Conservation (phyloP, 2,113 vertebrate genomes). For the Chascanopsetta lugubris region DNA sequence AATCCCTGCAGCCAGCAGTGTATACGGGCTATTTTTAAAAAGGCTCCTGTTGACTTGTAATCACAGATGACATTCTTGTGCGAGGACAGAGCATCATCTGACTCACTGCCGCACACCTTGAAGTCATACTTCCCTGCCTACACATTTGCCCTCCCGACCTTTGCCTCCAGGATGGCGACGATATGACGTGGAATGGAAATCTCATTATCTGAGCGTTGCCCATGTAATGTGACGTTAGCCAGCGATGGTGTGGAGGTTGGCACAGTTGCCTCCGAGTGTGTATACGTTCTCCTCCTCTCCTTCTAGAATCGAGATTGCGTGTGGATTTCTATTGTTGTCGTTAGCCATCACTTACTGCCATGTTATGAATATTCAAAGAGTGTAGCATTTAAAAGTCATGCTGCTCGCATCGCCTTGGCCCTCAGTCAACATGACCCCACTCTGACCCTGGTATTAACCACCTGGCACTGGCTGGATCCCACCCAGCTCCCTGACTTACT, state of each 20-base stretch:
- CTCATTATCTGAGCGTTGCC: neutral
- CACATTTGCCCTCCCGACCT: slow-evolving; percentile 12
- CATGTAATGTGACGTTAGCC: no score
- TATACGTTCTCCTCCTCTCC: no score
- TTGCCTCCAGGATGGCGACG: neutral
- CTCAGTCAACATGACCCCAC: slow-evolving; percentile 49
- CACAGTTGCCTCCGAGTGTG: no score
- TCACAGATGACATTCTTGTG: slow-evolving; percentile 11
- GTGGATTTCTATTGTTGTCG: no score
- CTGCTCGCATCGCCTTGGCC: slow-evolving; percentile 31
- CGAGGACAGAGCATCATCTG: slow-evolving; percentile 3
- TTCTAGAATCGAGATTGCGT: no score
- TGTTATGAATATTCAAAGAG: slow-evolving; percentile 42
- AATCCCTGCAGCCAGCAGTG: no score
- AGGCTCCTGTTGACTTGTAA: neutral
- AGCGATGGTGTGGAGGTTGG: no score
- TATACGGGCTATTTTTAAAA: neutral
- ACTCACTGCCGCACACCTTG: slow-evolving; percentile 4
- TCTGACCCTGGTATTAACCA: slow-evolving; percentile 47
- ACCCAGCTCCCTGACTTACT: slow-evolving; percentile 35
- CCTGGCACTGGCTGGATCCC: slow-evolving; percentile 34
- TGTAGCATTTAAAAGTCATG: slow-evolving; percentile 52
- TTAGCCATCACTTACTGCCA: slow-evolving; percentile 11
- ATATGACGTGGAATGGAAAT: slow-evolving; percentile 3
- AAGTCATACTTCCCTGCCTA: neutral